Evolutionary conservation across 2,113 vertebrate genomes (phyloP), one percentile per base, ranked within the genome.

Genomic region (Oryzias melastigma): DNA sequence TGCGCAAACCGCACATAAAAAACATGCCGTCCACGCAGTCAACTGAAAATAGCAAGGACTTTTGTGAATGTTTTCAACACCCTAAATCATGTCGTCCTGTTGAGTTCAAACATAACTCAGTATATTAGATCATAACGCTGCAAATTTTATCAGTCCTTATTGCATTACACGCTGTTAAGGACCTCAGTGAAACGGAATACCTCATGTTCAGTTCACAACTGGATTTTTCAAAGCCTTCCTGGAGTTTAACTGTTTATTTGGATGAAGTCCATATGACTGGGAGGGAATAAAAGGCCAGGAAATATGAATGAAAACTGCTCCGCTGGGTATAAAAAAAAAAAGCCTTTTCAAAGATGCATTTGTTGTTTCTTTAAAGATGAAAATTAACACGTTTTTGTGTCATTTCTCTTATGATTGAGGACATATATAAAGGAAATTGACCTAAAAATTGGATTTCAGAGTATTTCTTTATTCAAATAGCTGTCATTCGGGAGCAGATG

Each of bases 281-380:
- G 59, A 72, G 40, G 66, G 47, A 53, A 68, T 18, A 1, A n/a
- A 50, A 17, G 4, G 85, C 85, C 86, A 90, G 87, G 80, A 89
- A 86, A 87, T 85, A 80, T 76, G 68, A 85, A 87, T 77, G 81
- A 85, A 87, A 80, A 73, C 71, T 56, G 67, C 59, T 61, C 71
- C 49, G 35, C 69, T 0, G 56, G 62, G 68, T 40, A 68, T 65
- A 70, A 3, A 3, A 7, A 35, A 35, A 73, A 81, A 58, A 80
- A 66, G 60, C 35, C 19, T 18, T 68, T 47, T 62, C 72, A 80
- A 81, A 78, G 65, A 79, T 69, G 57, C 62, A 84, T 78, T 65
- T 61, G 35, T 75, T 49, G 58, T 29, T 78, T 81, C 84, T 77
- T 84, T 76, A 35, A 35, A 12, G 35, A 35, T 12, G 35, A 35